Conservation (phyloP, 1,140 invertebrate species). For the Zaprionus gabonicus region DNA sequence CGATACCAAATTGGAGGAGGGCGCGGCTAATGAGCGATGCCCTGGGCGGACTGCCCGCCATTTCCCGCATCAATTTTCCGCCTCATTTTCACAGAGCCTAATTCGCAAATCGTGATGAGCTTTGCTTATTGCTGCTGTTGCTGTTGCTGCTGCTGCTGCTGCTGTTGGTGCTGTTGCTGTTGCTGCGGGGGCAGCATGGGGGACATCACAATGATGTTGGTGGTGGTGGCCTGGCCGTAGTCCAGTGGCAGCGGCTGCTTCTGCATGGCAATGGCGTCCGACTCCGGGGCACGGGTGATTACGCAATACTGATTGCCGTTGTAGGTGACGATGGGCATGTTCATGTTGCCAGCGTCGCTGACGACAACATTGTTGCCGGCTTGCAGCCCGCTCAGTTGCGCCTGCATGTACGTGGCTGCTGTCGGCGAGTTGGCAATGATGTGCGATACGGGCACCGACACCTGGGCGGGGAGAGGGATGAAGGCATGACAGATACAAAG, state of each 20-base stretch:
- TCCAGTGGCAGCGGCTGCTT: constrained; percentile 59
- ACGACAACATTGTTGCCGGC: constrained; percentile 85
- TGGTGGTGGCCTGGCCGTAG: constrained; percentile 62
- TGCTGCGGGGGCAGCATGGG: constrained; percentile 70
- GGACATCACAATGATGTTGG: constrained; percentile 82
- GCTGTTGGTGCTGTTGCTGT: constrained; percentile 53
- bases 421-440: constrained; percentile 83
- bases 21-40: constrained; percentile 16
- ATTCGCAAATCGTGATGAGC: constrained; percentile 27
- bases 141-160: constrained; percentile 44
- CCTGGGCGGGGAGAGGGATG: constrained; percentile 58
- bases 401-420: constrained; percentile 81
- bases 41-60: constrained; percentile 3
- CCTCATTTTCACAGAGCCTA: constrained; percentile 45
- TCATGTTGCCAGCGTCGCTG: constrained; percentile 43
- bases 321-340: constrained; percentile 80
- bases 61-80: constrained; percentile 28
- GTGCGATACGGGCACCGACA: constrained; percentile 78
- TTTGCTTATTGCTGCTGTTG: constrained; percentile 50
- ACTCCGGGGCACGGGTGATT: constrained; percentile 70
- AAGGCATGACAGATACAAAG: constrained; percentile 51
- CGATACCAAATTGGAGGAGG: constrained; percentile 13
- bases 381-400: constrained; percentile 79
- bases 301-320: constrained; percentile 83
- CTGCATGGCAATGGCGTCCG: constrained; percentile 66